A percentile compares a stretch with the other conserved stretches of the same genome.
These are phyloP conservation scores for Myzus persicae DNA, from an alignment of 1,140 invertebrate genomes.

Conservation along the genomic window DNA sequence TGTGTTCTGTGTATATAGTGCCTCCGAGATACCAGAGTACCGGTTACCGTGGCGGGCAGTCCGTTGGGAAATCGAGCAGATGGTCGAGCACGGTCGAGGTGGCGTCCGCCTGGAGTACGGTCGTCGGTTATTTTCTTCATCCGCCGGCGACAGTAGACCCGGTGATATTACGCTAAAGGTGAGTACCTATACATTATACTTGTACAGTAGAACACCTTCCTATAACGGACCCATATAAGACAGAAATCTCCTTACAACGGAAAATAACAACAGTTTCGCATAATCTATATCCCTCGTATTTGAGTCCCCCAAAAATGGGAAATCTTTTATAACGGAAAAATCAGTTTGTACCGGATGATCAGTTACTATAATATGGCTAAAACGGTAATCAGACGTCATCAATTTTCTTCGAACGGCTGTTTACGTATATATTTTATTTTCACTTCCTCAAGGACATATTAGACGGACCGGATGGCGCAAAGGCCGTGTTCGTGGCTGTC, in stretches of 20 bases:
- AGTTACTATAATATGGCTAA: neutral
- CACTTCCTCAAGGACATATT: neutral
- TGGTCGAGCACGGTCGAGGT: constrained; percentile 76
- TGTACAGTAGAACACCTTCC: too few relatives aligned
- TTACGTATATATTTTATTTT: neutral
- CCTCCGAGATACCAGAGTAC: constrained; percentile 96
- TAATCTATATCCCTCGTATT: too few relatives aligned
- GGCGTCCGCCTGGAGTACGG: constrained; percentile 85
- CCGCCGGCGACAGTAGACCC: neutral
- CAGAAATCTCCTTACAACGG: too few relatives aligned
- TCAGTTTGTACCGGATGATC: too few relatives aligned
- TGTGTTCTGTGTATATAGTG: constrained; percentile 69
- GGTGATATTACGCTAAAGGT: constrained; percentile 79
- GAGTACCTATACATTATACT: constrained; percentile 57
- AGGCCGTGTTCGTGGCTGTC: constrained; percentile 11
- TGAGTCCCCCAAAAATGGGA: too few relatives aligned
- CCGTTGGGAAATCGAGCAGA: constrained; percentile 90
- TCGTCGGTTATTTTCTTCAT: constrained; percentile 68
- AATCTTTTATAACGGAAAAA: too few relatives aligned
- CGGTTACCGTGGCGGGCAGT: constrained; percentile 92
- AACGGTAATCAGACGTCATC: neutral
- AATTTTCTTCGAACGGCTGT: neutral
- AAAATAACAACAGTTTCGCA: too few relatives aligned
- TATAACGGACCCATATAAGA: too few relatives aligned
- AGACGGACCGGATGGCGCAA: neutral